Conservation (phyloP, 2,113 vertebrate species). For the Brachyhypopomus gauderio region DNA sequence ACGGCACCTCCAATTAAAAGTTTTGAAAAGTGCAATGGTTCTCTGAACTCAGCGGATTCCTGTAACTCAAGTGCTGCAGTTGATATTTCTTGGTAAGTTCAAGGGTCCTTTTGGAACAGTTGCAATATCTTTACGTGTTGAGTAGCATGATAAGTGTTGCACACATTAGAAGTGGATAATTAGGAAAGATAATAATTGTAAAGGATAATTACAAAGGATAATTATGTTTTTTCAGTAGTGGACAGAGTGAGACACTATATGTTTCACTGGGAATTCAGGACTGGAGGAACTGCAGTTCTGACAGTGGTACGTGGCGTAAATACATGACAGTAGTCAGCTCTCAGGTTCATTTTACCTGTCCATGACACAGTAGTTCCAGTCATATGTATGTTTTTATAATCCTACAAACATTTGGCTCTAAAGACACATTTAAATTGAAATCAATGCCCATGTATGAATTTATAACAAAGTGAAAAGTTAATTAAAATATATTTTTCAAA, state of each 20-base stretch:
- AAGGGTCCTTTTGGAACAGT: not conserved
- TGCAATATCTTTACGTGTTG: not conserved
- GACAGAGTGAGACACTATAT: constrained; percentile 30
- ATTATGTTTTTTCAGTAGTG: constrained; percentile 45
- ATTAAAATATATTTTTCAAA: too few relatives aligned
- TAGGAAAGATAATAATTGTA: too few relatives aligned
- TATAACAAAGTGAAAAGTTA: too few relatives aligned
- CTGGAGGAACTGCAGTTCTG: constrained; percentile 37
- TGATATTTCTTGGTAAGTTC: constrained; percentile 61
- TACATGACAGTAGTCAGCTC: not conserved
- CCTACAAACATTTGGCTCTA: too few relatives aligned
- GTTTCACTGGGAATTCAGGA: not conserved
- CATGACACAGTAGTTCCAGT: too few relatives aligned
- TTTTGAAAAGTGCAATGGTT: constrained; percentile 41
- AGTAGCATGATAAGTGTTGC: not conserved
- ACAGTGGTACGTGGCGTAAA: constrained; percentile 10
- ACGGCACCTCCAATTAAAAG: not conserved
- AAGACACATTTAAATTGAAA: too few relatives aligned
- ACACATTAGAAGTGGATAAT: too few relatives aligned
- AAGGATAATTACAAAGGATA: not conserved
- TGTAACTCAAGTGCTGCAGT: constrained; percentile 40
- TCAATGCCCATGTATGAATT: too few relatives aligned
- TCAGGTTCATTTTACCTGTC: not conserved
- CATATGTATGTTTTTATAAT: too few relatives aligned
- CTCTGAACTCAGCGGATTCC: not conserved